Percentiles rank a stretch among this genome's conserved stretches.
phyloP scores from a whole-genome alignment of 2,797 vertebrate species.

The Sphenodon punctatus region DNA sequence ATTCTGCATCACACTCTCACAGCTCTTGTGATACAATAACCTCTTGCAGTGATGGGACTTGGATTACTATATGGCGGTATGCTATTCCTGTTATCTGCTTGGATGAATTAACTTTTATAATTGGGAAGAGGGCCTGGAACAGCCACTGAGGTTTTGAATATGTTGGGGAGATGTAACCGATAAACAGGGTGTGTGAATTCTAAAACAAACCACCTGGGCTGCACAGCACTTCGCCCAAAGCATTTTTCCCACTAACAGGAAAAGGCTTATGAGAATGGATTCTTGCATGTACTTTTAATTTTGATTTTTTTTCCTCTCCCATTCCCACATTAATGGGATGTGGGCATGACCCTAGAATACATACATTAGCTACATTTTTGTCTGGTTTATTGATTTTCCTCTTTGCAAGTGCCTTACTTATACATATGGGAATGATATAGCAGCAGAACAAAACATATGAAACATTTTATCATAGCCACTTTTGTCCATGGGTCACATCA shows the following conservation, averaged over 20 bases:
- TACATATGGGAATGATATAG: too few relatives aligned
- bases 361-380: too few relatives aligned
- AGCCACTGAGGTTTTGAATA: not conserved
- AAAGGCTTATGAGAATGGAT: not conserved
- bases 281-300: not conserved
- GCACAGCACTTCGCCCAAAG: not conserved
- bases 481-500: too few relatives aligned
- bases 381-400: too few relatives aligned
- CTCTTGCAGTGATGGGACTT: not conserved
- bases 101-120: not conserved
- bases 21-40: too few relatives aligned
- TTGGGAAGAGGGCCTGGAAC: not conserved
- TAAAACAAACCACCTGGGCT: not conserved
- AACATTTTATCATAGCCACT: too few relatives aligned
- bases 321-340: too few relatives aligned
- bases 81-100: too few relatives aligned
- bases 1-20: too few relatives aligned
- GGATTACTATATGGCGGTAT: not conserved
- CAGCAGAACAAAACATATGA: too few relatives aligned
- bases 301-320: not conserved
- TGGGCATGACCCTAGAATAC: too few relatives aligned
- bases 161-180: not conserved
- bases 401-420: too few relatives aligned
- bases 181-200: not conserved
- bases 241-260: not conserved